Percentiles rank a stretch among this genome's conserved stretches.
phyloP scores from a whole-genome alignment of 2,888 invertebrate species.

The Eupithecia insigniata region DNA sequence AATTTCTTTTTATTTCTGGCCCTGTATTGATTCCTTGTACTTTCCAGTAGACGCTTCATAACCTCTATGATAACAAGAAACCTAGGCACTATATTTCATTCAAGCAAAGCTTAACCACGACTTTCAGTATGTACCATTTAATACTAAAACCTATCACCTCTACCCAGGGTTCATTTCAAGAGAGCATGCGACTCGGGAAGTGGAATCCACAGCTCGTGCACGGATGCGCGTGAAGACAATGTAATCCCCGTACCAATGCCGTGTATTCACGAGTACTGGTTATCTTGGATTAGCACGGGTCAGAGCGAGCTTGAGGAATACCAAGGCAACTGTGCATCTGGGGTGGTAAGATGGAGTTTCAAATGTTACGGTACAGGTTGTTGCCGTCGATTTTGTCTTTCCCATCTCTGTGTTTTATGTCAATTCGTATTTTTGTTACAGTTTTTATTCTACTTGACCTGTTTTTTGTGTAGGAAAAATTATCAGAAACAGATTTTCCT shows the following conservation, averaged over 20 bases:
- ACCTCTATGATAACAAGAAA: not conserved
- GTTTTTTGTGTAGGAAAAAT: no score
- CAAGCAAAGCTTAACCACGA: not conserved
- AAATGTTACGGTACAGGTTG: not conserved
- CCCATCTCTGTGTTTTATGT: no score
- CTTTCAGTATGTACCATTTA: not conserved
- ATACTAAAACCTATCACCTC: not conserved
- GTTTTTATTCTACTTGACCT: no score
- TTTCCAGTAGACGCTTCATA: no score
- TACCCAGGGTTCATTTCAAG: not conserved
- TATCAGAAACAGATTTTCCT: not conserved
- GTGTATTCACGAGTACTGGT: not conserved
- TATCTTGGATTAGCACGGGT: not conserved
- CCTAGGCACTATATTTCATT: not conserved
- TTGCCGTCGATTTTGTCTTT: no score
- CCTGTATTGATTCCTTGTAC: not conserved
- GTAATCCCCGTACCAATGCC: not conserved
- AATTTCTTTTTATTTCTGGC: no score
- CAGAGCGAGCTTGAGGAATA: not conserved
- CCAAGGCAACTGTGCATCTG: not conserved
- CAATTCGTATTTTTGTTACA: no score
- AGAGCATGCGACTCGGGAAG: not conserved
- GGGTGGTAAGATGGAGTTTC: not conserved
- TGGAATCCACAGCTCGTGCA: not conserved
- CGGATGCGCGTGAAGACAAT: not conserved